These are phyloP conservation scores for Cinclus mexicanus DNA, from an alignment of 2,113 vertebrate genomes.

Conservation along the genomic window DNA sequence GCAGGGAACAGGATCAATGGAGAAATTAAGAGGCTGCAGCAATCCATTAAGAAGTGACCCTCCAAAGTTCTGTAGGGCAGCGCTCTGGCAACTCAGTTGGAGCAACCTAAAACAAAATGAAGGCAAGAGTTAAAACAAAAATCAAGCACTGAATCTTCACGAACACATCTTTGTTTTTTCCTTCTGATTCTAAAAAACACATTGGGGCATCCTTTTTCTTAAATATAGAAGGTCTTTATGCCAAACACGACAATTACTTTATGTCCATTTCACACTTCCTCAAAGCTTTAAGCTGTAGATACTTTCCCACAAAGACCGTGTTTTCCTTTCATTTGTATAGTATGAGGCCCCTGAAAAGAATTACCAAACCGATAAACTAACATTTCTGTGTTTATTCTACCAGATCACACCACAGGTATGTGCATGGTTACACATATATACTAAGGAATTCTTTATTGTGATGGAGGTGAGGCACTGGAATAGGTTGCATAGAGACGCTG, in stretches of 20 bases:
- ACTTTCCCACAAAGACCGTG: neutral
- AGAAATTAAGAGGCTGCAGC: conserved; percentile 69
- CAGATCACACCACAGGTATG: neutral
- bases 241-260: neutral
- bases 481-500: neutral
- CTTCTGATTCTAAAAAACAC: neutral
- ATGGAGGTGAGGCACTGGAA: neutral
- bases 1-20: conserved; percentile 71
- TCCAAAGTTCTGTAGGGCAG: conserved; percentile 48
- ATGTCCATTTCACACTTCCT: neutral
- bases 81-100: conserved; percentile 47
- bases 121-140: neutral
- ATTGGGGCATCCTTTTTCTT: neutral
- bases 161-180: neutral
- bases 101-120: conserved; percentile 69
- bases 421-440: neutral
- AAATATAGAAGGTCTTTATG: neutral
- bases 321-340: neutral
- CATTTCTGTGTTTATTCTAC: neutral
- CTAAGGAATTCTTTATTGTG: neutral
- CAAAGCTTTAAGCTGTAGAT: neutral
- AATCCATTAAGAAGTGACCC: conserved; percentile 80
- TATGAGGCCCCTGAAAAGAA: neutral
- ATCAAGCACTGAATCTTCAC: neutral
- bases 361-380: neutral